phyloP scores from a whole-genome alignment of 2,113 vertebrate genomes.

The Apistogramma diplotaenia region DNA sequence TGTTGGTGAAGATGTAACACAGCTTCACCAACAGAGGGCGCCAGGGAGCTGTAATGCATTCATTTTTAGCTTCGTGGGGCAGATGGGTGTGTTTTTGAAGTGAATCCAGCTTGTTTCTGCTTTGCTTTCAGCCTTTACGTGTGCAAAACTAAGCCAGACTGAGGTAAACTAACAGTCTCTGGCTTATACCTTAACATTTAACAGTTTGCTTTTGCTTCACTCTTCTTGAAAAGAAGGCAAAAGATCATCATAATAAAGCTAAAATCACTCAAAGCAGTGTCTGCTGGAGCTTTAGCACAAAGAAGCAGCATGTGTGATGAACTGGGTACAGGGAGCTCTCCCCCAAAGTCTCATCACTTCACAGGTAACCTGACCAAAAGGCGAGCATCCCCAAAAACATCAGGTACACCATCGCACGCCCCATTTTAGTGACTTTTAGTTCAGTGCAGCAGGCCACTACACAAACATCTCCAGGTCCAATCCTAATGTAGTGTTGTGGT shows the following conservation, averaged over 20 bases:
- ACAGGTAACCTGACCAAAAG: slow-evolving; percentile 2
- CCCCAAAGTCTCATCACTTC: neutral
- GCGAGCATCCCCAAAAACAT: neutral
- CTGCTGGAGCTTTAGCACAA: neutral
- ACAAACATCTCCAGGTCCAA: neutral
- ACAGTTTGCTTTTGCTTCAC: neutral
- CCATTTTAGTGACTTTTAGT: slow-evolving; percentile 9
- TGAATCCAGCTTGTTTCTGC: neutral
- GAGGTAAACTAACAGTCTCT: neutral
- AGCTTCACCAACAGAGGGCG: too few species aligned
- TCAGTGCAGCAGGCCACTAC: slow-evolving; percentile 8
- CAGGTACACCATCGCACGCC: neutral
- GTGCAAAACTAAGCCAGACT: neutral
- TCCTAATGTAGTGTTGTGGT: slow-evolving; percentile 39
- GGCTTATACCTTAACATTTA: neutral
- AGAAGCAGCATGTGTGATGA: neutral
- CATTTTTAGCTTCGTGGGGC: neutral
- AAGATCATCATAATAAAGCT: neutral
- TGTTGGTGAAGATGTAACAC: neutral
- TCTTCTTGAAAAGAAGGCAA: neutral
- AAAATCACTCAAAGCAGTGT: neutral
- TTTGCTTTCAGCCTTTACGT: neutral
- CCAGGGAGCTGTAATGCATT: neutral
- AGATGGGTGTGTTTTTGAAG: neutral
- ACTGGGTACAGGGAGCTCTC: neutral